These are phyloP conservation scores for Scolopax mira DNA, from an alignment of 2,113 vertebrate genomes.

Conservation along the genomic window DNA sequence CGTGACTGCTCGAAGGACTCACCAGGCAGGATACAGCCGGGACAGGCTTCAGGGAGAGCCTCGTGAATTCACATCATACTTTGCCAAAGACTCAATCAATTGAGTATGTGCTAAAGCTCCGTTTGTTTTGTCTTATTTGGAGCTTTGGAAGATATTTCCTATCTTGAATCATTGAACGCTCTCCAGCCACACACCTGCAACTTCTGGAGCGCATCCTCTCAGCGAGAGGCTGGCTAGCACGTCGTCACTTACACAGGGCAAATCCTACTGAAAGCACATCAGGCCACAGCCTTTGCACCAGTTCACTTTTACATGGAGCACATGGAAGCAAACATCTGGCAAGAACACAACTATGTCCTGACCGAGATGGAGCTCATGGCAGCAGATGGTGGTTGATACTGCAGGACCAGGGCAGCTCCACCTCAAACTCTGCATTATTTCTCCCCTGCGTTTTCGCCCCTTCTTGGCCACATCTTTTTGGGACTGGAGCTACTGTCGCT, in stretches of 20 bases:
- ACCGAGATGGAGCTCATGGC: background rate
- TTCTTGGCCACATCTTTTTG: background rate
- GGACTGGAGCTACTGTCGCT: background rate
- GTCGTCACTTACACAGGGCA: constrained; percentile 42
- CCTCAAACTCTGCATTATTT: background rate
- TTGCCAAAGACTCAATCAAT: constrained; percentile 55
- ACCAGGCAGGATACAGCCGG: background rate
- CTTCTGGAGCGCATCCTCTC: constrained; percentile 51
- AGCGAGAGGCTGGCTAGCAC: constrained; percentile 45
- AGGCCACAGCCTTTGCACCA: constrained; percentile 36
- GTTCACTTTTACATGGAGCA: constrained; percentile 41
- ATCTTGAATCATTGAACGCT: constrained; percentile 12
- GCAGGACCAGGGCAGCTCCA: background rate
- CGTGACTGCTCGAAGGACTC: background rate
- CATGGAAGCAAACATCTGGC: constrained; percentile 49
- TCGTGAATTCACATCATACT: background rate
- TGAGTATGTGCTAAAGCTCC: constrained; percentile 61
- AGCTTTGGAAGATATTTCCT: constrained; percentile 60
- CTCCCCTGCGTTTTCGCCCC: background rate
- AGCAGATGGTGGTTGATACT: constrained; percentile 10
- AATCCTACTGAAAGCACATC: constrained; percentile 55
- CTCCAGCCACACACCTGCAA: constrained; percentile 55
- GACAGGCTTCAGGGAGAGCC: background rate
- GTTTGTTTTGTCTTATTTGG: constrained; percentile 59
- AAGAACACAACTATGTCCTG: constrained; percentile 20